Base-by-base conservation (phyloP, 2,113 vertebrate genomes). In the Nothocercus nigrocapillus region DNA sequence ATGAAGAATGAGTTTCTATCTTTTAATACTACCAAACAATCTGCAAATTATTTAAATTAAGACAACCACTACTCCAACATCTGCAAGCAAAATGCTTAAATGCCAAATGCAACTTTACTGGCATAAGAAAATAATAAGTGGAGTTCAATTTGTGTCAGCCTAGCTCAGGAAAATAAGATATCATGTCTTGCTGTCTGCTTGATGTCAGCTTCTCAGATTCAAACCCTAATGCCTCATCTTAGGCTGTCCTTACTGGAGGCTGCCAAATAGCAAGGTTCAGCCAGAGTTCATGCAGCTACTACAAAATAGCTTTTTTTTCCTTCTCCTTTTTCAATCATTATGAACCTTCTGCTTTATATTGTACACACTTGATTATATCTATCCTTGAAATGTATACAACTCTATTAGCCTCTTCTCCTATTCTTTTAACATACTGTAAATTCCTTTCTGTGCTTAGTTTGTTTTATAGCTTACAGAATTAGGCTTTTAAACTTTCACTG, bases 151-250 rank as follows among this genome's bases (percentile, higher is more conserved):
- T 98, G 98, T 99, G 99, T 99, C 99, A 99, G 98, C 97, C 97
- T 97, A 95, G 98, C 98, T 98, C 98, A 98, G 98, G 98, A 99
- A 99, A 99, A 99, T 99, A 99, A 99, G 99, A 99, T 99, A 99
- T 99, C 99, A 99, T 97, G 98, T 99, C 98, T 98, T 99, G 98
- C 98, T 98, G 98, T 99, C 98, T 98, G 99, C 98, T 98, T 98
- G 98, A 99, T 99, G 99, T 99, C 98, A 99, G 97, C 97, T 98
- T 98, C 98, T 99, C 98, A 95, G 98, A 99, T 98, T 98, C 95
- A 97, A 98, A 98, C 97, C 98, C 98, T 97, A 98, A 99, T 98
- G 98, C 98, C 98, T 99, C 99, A 98, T 99, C 98, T 97, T 97
- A 97, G 97, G 96, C 98, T 98, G 98, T 98, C 98, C 98, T 97